Evolutionary conservation across 2,113 vertebrate species (phyloP).

Genomic region (Python bivittatus): DNA sequence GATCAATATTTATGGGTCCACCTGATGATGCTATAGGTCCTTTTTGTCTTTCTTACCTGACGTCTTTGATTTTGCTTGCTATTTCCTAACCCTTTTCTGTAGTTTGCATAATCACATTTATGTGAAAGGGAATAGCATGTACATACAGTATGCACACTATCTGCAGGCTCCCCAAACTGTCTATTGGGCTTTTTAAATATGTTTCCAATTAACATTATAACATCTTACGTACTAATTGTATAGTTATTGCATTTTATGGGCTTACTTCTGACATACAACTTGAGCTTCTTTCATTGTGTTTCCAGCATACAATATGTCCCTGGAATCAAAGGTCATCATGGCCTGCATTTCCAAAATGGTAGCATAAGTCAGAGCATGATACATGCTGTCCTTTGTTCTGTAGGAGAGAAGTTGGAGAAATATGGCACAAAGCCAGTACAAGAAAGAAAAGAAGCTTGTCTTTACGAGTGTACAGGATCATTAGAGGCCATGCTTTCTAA

Average conservation of each 20-base stretch:
- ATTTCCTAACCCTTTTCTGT: background rate
- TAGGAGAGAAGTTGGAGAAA: conserved; percentile 39
- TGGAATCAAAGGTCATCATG: conserved; percentile 98
- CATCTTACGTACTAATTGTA: background rate
- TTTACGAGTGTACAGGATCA: background rate
- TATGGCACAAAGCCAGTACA: background rate
- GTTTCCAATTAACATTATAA: background rate
- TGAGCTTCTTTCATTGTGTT: conserved; percentile 97
- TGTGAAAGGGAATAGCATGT: background rate
- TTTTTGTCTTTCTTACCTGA: background rate
- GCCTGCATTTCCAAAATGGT: conserved; percentile 98
- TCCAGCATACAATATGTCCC: conserved; percentile 88
- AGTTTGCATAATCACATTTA: background rate
- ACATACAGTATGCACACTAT: background rate
- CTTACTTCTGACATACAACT: conserved; percentile 88
- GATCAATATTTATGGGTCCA: background rate
- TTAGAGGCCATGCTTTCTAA: background rate
- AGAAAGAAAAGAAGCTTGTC: background rate
- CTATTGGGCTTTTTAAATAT: background rate
- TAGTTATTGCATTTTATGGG: background rate
- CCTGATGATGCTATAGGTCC: background rate
- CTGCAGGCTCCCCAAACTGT: background rate
- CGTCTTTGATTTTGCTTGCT: background rate
- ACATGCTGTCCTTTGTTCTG: conserved; percentile 97
- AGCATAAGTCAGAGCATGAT: conserved; percentile 93